phyloP scores from a whole-genome alignment of 2,888 invertebrate species.

The Pelosia muscerda region DNA sequence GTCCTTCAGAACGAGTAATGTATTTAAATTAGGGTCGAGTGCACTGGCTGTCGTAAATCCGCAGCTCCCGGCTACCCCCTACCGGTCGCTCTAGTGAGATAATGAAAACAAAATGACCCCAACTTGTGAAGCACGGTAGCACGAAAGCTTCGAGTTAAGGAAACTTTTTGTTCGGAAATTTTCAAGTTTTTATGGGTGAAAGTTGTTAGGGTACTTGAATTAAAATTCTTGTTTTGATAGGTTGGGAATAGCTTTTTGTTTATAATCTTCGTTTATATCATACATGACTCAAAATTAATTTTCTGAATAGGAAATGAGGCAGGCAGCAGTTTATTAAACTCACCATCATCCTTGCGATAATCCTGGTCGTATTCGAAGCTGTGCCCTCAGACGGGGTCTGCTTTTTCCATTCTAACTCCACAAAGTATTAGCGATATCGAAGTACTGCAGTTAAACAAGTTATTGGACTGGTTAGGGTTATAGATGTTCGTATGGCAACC shows the following conservation, averaged over 20 bases:
- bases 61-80: constrained; percentile 28
- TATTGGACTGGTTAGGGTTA: too few relatives aligned
- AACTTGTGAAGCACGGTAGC: constrained; percentile 22
- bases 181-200: constrained; percentile 19
- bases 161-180: constrained; percentile 20
- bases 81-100: constrained; percentile 33
- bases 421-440: too few relatives aligned
- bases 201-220: constrained; percentile 15
- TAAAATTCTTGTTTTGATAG: constrained; percentile 20
- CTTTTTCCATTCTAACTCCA: too few relatives aligned
- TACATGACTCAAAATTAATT: neutral
- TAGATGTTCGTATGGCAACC: too few relatives aligned
- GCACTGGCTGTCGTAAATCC: constrained; percentile 53
- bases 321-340: too few relatives aligned
- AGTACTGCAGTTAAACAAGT: too few relatives aligned
- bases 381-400: too few relatives aligned
- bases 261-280: neutral
- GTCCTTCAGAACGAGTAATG: constrained; percentile 61
- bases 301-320: neutral
- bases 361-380: too few relatives aligned
- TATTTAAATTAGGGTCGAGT: constrained; percentile 67
- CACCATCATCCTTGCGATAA: too few relatives aligned
- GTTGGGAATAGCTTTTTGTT: neutral
- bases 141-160: constrained; percentile 26
- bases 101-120: constrained; percentile 60